These are phyloP conservation scores for Kryptopterus vitreolus DNA, from an alignment of 2,797 vertebrate species.

Conservation along the genomic window DNA sequence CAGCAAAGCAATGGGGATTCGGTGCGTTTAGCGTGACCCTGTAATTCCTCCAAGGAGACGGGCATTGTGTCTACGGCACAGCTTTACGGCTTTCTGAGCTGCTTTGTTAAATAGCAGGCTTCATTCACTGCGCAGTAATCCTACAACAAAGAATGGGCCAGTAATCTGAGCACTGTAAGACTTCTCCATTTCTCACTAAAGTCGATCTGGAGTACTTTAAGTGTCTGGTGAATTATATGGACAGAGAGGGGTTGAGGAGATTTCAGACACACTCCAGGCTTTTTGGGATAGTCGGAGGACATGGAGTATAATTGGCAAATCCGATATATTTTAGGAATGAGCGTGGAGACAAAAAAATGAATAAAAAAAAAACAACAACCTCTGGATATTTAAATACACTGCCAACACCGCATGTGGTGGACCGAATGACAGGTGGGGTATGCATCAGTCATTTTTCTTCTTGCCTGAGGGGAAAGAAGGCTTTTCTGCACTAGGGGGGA, in stretches of 20 bases:
- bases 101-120: slow-evolving; percentile 65
- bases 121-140: slow-evolving; percentile 72
- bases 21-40: slow-evolving; percentile 24
- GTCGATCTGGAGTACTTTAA: slow-evolving; percentile 64
- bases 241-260: slow-evolving; percentile 65
- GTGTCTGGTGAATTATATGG: slow-evolving; percentile 63
- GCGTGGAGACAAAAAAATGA: not conserved
- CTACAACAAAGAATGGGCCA: slow-evolving; percentile 75
- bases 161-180: slow-evolving; percentile 68
- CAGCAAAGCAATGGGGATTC: slow-evolving; percentile 14
- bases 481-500: slow-evolving; percentile 61
- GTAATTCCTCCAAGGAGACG: slow-evolving; percentile 32
- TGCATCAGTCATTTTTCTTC: slow-evolving; percentile 72
- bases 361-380: not conserved
- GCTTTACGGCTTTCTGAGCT: slow-evolving; percentile 59
- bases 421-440: slow-evolving; percentile 61
- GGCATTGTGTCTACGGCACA: slow-evolving; percentile 58
- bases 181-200: slow-evolving; percentile 66
- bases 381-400: slow-evolving; percentile 15
- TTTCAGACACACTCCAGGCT: slow-evolving; percentile 12
- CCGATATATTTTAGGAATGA: not conserved
- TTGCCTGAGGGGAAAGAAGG: slow-evolving; percentile 57
- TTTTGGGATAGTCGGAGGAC: slow-evolving; percentile 13
- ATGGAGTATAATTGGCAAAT: slow-evolving; percentile 5
- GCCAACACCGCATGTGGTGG: not conserved